phyloP scores from a whole-genome alignment of 2,797 vertebrate species.

The Valencia hispanica region DNA sequence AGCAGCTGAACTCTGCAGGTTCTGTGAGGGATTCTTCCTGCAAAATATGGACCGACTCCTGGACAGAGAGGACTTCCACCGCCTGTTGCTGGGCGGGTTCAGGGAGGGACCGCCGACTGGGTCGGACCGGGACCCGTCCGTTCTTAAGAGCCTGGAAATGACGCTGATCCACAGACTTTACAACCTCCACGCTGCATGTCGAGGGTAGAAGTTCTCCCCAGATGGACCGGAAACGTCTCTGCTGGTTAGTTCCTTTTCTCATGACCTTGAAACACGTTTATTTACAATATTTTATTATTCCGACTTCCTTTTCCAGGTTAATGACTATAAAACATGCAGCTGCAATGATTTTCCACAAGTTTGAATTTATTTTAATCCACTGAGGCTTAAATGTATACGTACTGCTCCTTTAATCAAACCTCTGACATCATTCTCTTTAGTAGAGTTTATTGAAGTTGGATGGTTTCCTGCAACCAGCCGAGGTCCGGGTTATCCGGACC shows the following conservation, averaged over 20 bases:
- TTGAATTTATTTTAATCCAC: background rate
- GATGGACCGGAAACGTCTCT: background rate
- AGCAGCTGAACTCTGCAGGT: constrained; percentile 83
- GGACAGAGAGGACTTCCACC: constrained; percentile 87
- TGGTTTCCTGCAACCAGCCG: too few relatives aligned
- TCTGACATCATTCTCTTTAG: too few relatives aligned
- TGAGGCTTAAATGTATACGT: too few relatives aligned
- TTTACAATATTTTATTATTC: background rate
- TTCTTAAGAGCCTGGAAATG: constrained; percentile 84
- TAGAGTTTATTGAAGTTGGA: too few relatives aligned
- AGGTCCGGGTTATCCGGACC: too few relatives aligned
- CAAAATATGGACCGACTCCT: constrained; percentile 89
- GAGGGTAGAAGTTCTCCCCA: constrained; percentile 73
- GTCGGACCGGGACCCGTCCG: constrained; percentile 57
- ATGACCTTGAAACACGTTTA: background rate
- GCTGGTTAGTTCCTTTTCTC: background rate
- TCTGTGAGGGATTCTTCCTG: constrained; percentile 93
- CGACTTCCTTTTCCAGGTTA: background rate
- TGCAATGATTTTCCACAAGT: background rate
- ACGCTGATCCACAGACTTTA: constrained; percentile 84
- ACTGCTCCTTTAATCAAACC: too few relatives aligned
- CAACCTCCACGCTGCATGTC: constrained; percentile 80
- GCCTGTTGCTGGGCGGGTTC: constrained; percentile 84
- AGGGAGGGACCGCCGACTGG: constrained; percentile 69
- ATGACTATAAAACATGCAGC: background rate